Base-by-base conservation (phyloP, 2,113 vertebrate genomes). In the Hirundichthys speculiger region DNA sequence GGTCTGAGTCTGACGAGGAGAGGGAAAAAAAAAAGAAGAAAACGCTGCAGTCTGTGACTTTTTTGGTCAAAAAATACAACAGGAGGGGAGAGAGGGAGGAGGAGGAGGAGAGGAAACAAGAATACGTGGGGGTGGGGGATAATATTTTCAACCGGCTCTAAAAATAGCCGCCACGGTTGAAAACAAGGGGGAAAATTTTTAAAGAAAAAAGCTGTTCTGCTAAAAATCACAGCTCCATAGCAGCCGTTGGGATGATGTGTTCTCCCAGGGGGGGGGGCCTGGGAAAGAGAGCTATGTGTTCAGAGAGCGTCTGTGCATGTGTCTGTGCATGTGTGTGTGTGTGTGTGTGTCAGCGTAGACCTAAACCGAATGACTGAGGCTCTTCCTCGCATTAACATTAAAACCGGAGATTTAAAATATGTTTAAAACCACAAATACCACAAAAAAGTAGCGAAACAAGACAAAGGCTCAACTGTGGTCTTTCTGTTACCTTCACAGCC, bases 51-150 rank as follows among this genome's bases (percentile, higher is more conserved):
- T 73, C 82, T 81, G 63, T 66, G 78, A 82, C 83, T 86, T 86
- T 90, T 89, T 90, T 88, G 85, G 87, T 86, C 76, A 89, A 88
- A 89, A 88, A 86, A 79, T 73, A 69, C 76, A 84, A 80, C 69
- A 51, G 62, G 39, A 54, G 67, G 53, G 63, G 25, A 15, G n/a
- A 58, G 24, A 19, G 10, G 18, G 25, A 13, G 38, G 47, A 34
- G 61, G 54, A 40, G 51, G 46, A 34, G 20, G 56, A 43, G 45
- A 21, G 20, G 41, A n/a, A 20, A 18, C 9, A 49, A 45, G 55
- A 39, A 42, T 54, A 49, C 18, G 64, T 54, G 46, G 30, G 0
- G 19, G 6, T 60, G 30, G 56, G 62, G 64, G 78, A 56, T 77
- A 68, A 86, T 86, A 83, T 80, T 80, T 86, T 82, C 75, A 86